A percentile compares a stretch with the other conserved stretches of the same genome.
These are phyloP conservation scores for Chymomyza procnemis DNA, from an alignment of 2,888 invertebrate species.

Conservation along the genomic window DNA sequence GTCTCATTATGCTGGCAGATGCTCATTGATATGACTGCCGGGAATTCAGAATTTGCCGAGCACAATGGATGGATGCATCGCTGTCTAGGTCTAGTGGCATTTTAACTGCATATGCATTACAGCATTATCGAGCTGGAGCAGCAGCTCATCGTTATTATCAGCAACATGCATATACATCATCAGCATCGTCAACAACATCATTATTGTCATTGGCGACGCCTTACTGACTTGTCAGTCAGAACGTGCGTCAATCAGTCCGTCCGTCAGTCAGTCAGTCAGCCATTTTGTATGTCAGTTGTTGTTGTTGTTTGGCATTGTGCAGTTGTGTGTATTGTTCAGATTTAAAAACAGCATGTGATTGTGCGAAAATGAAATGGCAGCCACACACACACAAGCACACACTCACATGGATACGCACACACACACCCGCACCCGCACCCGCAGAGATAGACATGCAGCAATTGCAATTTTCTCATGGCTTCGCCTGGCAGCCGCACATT, in stretches of 20 bases:
- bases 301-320: neutral
- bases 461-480: conserved; percentile 49
- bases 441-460: conserved; percentile 3
- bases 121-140: neutral
- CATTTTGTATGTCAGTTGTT: neutral
- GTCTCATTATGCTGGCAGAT: neutral
- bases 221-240: neutral
- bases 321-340: conserved; percentile 14
- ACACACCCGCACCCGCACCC: conserved; percentile 6
- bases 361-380: conserved; percentile 35
- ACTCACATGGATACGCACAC: conserved; percentile 1
- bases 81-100: conserved; percentile 9
- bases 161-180: too few species aligned
- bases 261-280: neutral
- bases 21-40: neutral
- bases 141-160: conserved; percentile 3
- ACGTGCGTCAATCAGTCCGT: neutral
- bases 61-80: neutral
- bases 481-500: conserved; percentile 40
- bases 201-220: neutral
- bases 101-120: conserved; percentile 40
- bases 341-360: conserved; percentile 12
- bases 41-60: neutral
- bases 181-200: conserved; percentile 3
- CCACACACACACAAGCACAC: conserved; percentile 10